Evolutionary conservation across 1,140 invertebrate species (phyloP).

Genomic region (Ceratitis capitata): DNA sequence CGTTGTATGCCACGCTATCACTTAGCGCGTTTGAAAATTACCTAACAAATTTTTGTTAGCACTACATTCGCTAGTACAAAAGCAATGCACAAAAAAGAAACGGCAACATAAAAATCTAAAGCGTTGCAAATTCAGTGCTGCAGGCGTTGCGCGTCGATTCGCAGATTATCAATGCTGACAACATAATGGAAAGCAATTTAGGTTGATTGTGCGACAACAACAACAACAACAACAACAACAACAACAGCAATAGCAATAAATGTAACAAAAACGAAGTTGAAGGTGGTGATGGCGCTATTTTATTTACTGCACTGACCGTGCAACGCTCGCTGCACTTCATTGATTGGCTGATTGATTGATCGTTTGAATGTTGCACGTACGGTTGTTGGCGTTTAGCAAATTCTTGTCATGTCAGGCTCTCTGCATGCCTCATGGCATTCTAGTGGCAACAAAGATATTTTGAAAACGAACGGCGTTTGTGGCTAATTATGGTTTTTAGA

Average conservation of each 20-base stretch:
- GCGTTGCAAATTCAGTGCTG: constrained; percentile 9
- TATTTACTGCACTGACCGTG: background rate
- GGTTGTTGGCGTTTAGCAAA: background rate
- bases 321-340: background rate
- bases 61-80: background rate
- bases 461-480: background rate
- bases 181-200: constrained; percentile 22
- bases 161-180: constrained; percentile 10
- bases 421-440: background rate
- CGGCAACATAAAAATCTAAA: background rate
- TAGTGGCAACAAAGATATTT: background rate
- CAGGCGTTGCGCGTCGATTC: background rate
- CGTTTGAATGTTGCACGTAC: background rate
- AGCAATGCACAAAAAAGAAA: background rate
- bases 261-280: background rate
- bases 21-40: background rate
- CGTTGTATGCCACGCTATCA: background rate
- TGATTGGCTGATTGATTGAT: background rate
- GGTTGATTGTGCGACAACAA: constrained; percentile 1
- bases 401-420: background rate
- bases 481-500: background rate
- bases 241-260: background rate
- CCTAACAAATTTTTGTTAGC: background rate
- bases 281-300: background rate
- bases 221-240: background rate